A percentile compares a stretch with the other conserved stretches of the same genome.
phyloP scores from a whole-genome alignment of 2,888 invertebrate species.

The Abrostola tripartita region DNA sequence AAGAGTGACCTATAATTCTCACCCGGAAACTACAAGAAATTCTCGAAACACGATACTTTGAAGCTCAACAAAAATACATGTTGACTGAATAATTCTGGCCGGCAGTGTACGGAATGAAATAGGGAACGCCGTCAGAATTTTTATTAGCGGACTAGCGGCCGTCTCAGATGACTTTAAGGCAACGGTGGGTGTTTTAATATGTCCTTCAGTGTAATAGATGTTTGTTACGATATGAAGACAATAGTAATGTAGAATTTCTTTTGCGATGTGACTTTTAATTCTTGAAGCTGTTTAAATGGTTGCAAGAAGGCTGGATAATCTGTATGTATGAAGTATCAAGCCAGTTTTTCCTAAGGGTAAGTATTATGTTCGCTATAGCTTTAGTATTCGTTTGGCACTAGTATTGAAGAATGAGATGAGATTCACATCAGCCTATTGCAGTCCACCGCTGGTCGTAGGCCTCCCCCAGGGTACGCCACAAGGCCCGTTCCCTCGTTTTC shows the following conservation, averaged over 20 bases:
- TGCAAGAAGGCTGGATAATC: too few species aligned
- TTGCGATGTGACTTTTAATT: not conserved
- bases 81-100: slow-evolving; percentile 31
- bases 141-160: slow-evolving; percentile 23
- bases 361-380: too few species aligned
- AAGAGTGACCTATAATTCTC: not conserved
- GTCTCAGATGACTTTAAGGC: slow-evolving; percentile 22
- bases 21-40: not conserved
- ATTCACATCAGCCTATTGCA: too few species aligned
- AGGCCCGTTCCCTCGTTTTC: too few species aligned
- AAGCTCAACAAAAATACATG: slow-evolving; percentile 13
- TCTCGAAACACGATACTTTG: slow-evolving; percentile 4
- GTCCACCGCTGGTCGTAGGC: too few species aligned
- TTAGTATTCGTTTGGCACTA: too few species aligned
- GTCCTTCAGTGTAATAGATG: slow-evolving; percentile 19
- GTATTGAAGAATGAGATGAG: too few species aligned
- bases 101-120: slow-evolving; percentile 36
- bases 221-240: slow-evolving; percentile 8
- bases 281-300: not conserved
- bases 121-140: slow-evolving; percentile 48
- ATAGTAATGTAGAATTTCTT: not conserved
- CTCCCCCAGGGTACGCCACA: too few species aligned
- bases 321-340: too few species aligned
- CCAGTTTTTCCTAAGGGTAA: too few species aligned
- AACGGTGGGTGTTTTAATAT: slow-evolving; percentile 28